Conservation (phyloP, 2,888 invertebrate species). For the Cyclophora albipunctata region DNA sequence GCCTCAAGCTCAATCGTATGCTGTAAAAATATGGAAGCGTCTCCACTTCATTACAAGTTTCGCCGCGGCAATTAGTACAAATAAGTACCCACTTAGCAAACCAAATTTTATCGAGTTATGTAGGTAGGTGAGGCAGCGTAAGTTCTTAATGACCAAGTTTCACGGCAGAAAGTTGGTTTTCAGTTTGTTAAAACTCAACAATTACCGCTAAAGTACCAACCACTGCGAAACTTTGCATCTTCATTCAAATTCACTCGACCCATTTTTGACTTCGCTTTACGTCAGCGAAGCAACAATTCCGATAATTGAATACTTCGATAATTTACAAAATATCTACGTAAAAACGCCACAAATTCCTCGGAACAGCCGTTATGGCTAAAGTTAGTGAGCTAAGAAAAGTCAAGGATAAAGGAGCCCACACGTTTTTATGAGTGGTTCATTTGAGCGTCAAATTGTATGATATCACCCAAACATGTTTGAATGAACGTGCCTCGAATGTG, state of each 20-base stretch:
- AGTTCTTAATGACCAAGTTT: constrained; percentile 37
- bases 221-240: constrained; percentile 11
- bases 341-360: constrained; percentile 1
- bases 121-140: constrained; percentile 11
- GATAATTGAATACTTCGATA: not conserved
- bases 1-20: no score
- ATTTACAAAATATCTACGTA: not conserved
- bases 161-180: constrained; percentile 19
- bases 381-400: constrained; percentile 6
- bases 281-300: not conserved
- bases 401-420: constrained; percentile 12
- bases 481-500: constrained; percentile 10
- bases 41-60: constrained; percentile 4
- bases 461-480: constrained; percentile 12
- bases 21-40: no score
- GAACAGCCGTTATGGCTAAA: not conserved
- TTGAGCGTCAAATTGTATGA: constrained; percentile 14
- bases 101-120: constrained; percentile 23
- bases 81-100: constrained; percentile 14
- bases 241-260: not conserved
- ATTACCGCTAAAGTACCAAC: constrained; percentile 25
- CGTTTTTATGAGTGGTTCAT: constrained; percentile 6
- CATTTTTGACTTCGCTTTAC: no score
- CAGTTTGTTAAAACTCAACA: constrained; percentile 24
- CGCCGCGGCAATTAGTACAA: constrained; percentile 18